A percentile compares a stretch with the other conserved stretches of the same genome.
Evolutionary conservation across 2,797 vertebrate genomes (phyloP).

Genomic region (Enteromius trimaculatus): DNA sequence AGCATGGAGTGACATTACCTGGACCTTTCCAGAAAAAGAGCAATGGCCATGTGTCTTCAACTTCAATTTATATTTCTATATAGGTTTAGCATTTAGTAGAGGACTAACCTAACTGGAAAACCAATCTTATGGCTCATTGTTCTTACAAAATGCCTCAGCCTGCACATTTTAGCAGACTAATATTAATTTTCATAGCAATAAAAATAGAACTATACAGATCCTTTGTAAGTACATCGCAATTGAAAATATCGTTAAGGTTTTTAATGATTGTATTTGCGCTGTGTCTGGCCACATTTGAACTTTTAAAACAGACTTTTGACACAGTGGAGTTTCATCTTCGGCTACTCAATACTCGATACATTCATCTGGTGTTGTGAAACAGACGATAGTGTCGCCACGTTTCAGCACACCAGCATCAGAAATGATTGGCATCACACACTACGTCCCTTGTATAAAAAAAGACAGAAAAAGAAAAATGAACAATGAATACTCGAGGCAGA

Average conservation of each 20-base stretch:
- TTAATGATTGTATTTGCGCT: slow-evolving; percentile 66
- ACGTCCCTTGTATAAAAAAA: slow-evolving; percentile 16
- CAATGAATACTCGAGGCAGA: slow-evolving; percentile 46
- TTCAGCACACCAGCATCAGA: slow-evolving; percentile 43
- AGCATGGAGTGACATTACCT: not conserved
- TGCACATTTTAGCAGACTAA: slow-evolving; percentile 43
- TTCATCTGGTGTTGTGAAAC: slow-evolving; percentile 63
- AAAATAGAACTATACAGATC: slow-evolving; percentile 65
- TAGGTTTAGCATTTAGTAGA: slow-evolving; percentile 8
- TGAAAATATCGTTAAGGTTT: slow-evolving; percentile 50
- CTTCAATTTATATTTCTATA: slow-evolving; percentile 13
- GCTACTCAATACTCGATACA: slow-evolving; percentile 61
- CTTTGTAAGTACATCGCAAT: slow-evolving; percentile 32
- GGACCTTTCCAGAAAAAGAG: not conserved
- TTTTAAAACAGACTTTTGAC: slow-evolving; percentile 38
- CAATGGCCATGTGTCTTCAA: slow-evolving; percentile 6
- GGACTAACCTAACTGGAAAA: slow-evolving; percentile 27
- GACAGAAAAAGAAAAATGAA: slow-evolving; percentile 28
- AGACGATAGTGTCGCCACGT: slow-evolving; percentile 28
- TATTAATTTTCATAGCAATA: slow-evolving; percentile 52
- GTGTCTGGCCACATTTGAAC: slow-evolving; percentile 34
- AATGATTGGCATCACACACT: slow-evolving; percentile 42
- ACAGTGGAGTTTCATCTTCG: slow-evolving; percentile 32
- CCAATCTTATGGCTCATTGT: slow-evolving; percentile 22
- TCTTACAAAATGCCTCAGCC: slow-evolving; percentile 56